Percentiles rank a stretch among this genome's conserved stretches.
These are phyloP conservation scores for Bergia sp. DNA, from an alignment of 92 coral and sea anemone species.

Conservation along the genomic window DNA sequence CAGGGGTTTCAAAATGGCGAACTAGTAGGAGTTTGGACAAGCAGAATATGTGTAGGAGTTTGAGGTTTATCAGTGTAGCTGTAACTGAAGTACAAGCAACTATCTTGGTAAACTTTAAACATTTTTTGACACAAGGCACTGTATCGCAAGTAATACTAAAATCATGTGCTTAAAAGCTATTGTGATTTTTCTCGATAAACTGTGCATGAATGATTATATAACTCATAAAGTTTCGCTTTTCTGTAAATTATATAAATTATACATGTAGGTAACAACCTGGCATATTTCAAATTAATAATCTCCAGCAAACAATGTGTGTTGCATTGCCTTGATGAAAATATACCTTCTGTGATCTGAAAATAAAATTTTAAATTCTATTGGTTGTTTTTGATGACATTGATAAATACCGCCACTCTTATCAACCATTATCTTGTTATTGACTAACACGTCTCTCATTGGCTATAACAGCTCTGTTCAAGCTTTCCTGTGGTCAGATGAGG, in stretches of 20 bases:
- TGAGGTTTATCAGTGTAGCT: no score
- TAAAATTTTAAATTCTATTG: not conserved
- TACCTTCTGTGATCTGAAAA: not conserved
- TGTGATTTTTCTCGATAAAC: not conserved
- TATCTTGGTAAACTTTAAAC: no score
- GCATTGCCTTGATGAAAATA: not conserved
- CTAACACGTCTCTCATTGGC: constrained; percentile 2
- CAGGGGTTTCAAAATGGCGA: no score
- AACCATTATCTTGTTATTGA: not conserved
- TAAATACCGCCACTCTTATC: not conserved
- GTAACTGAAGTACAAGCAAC: no score
- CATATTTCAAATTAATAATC: no score
- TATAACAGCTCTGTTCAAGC: not conserved
- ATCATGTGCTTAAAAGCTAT: not conserved
- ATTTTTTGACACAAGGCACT: not conserved
- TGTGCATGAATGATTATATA: not conserved
- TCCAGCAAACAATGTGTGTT: not conserved
- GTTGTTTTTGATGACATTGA: not conserved
- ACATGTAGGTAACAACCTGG: not conserved
- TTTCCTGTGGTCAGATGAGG: not conserved
- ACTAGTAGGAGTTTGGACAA: no score
- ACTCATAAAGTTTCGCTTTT: not conserved
- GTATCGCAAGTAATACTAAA: not conserved
- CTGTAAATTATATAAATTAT: no score
- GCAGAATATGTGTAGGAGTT: no score